These are phyloP conservation scores for Spizaetus ornatus DNA, from an alignment of 2,113 vertebrate genomes.

Conservation along the genomic window DNA sequence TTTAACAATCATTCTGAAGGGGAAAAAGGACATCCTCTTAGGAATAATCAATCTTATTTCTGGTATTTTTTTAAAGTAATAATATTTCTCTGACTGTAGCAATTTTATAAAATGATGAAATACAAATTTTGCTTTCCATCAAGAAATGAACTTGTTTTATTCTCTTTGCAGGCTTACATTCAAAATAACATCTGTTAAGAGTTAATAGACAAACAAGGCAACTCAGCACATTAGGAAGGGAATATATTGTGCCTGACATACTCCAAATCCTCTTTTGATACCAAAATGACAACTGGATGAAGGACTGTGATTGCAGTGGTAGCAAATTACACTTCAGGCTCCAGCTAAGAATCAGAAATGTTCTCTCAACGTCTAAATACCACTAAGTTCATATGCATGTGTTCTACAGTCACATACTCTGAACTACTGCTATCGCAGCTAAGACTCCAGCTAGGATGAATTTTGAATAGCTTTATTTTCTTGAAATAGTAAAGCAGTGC, in stretches of 20 bases:
- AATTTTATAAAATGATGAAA: not conserved
- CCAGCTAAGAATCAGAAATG: not conserved
- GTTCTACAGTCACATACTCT: not conserved
- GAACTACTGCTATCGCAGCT: not conserved
- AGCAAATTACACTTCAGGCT: conserved; percentile 6
- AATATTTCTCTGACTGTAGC: not conserved
- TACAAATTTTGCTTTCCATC: not conserved
- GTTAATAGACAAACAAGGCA: conserved; percentile 13
- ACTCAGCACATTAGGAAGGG: not conserved
- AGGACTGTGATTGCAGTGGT: not conserved
- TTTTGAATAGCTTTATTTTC: not conserved
- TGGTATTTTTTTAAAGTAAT: not conserved
- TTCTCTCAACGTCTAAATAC: not conserved
- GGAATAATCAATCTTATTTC: not conserved
- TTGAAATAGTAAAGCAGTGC: not conserved
- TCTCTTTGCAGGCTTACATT: not conserved
- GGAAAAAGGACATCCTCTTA: not conserved
- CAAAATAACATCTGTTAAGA: not conserved
- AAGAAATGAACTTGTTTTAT: not conserved
- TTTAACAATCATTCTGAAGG: not conserved
- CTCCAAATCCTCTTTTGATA: conserved; percentile 31
- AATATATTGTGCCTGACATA: not conserved
- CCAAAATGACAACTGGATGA: conserved; percentile 9
- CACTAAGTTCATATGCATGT: not conserved
- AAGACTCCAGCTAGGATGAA: not conserved